phyloP scores from a whole-genome alignment of 2,113 vertebrate genomes.

The Bufo gargarizans region DNA sequence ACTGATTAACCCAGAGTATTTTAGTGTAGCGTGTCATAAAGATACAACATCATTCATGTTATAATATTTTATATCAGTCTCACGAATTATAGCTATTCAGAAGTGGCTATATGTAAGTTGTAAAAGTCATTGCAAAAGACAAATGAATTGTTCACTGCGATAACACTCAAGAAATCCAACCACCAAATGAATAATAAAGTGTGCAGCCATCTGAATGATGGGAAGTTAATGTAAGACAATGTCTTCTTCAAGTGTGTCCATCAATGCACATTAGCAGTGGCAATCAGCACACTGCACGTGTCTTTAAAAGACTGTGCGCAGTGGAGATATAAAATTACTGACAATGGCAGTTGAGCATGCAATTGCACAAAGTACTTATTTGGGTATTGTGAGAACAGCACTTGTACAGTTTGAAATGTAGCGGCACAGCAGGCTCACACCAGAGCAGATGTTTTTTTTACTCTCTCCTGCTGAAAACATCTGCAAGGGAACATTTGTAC shows the following conservation, averaged over 20 bases:
- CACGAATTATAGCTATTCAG: neutral
- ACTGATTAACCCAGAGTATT: too few relatives aligned
- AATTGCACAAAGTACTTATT: constrained; percentile 24
- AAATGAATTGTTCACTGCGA: neutral
- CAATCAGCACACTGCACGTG: neutral
- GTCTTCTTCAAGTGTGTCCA: neutral
- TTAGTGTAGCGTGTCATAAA: too few relatives aligned
- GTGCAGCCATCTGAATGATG: neutral
- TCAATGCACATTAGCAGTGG: neutral
- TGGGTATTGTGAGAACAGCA: constrained; percentile 19
- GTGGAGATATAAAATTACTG: constrained; percentile 25
- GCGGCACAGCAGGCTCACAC: constrained; percentile 25
- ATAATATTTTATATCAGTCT: neutral
- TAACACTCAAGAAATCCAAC: neutral
- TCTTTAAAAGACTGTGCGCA: neutral
- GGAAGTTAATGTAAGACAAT: neutral
- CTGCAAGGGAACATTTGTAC: constrained; percentile 31
- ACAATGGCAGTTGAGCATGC: constrained; percentile 18
- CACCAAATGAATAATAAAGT: neutral
- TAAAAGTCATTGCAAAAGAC: neutral
- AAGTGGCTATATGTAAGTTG: neutral
- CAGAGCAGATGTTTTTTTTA: constrained; percentile 29
- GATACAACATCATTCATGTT: neutral
- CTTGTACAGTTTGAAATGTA: constrained; percentile 1
- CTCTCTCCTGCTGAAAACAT: constrained; percentile 53